Base-by-base conservation (phyloP, 2,113 vertebrate genomes). In the Oreocharis arfaki region DNA sequence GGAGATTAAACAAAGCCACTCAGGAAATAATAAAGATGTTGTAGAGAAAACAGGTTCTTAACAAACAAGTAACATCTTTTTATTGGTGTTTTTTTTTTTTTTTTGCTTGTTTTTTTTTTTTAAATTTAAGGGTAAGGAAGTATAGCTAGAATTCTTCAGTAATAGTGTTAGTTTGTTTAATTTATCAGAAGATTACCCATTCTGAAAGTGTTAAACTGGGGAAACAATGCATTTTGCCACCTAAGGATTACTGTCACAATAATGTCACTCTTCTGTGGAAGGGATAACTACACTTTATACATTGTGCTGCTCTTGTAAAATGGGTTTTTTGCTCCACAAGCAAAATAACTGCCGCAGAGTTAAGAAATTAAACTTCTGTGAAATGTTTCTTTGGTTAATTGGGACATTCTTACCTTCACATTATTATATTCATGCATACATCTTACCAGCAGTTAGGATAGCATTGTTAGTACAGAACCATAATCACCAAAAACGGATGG, bases 11-110 rank as follows among this genome's bases (percentile, higher is more conserved):
- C 1, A 28, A 89, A 37, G 8, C 70, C 27, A 85, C 22, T 41
- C 5, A n/a, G 16, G 32, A 73, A 86, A 49, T 35, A 69, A 60
- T 73, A 53, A 46, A 81, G 10, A 37, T 37, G 9, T 42, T 1
- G 27, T 5, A 59, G 15, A 89, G 8, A 60, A 68, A 71, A 9
- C 3, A 73, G 13, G 3, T 59, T 55, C 13, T 50, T 71, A 23
- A 27, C 86, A 63, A 91, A 55, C 1, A 63, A 63, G n/a, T 33
- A 24, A 3, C 3, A n/a, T n/a, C n/a, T n/a, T n/a, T n/a, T n/a
- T n/a, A n/a, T n/a, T n/a, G n/a, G n/a, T n/a, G 3, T 16, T 0
- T 20, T 27, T 28, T 61, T 24, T 55, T 6, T 33, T 3, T 6
- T 17, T 46, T 28, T 11, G 23, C 21, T 19, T 37, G 47, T 14